A percentile compares a stretch with the other conserved stretches of the same genome.
Conservation (phyloP, 2,888 invertebrate genomes). For the Andrena camellia region DNA sequence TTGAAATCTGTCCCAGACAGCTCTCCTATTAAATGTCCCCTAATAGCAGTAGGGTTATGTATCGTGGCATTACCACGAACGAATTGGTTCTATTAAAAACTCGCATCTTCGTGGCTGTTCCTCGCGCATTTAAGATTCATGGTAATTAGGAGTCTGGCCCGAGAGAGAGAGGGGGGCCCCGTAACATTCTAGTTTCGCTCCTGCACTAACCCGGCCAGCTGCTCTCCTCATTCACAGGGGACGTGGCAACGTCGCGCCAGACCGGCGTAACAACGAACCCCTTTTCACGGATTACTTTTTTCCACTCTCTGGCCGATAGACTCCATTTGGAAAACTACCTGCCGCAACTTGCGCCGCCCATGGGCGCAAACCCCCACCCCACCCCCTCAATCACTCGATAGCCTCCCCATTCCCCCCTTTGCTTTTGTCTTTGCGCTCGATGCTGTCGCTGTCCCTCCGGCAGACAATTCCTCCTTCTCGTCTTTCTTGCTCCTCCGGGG, state of each 20-base stretch:
- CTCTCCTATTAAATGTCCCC: not conserved
- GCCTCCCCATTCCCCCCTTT: conserved; percentile 5
- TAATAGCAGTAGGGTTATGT: not conserved
- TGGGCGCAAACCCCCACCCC: conserved; percentile 49
- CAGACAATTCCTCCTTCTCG: not conserved
- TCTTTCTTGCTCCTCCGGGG: conserved; percentile 14
- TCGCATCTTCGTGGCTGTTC: too few species aligned
- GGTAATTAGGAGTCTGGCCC: not conserved
- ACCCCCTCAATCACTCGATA: conserved; percentile 47
- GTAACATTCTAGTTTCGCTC: conserved; percentile 14
- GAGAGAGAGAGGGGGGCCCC: not conserved
- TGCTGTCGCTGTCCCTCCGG: conserved; percentile 6
- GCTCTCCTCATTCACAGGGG: conserved; percentile 12
- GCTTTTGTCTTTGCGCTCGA: conserved; percentile 20
- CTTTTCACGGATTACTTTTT: conserved; percentile 70
- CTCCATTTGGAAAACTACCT: conserved; percentile 68
- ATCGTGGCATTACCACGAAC: not conserved
- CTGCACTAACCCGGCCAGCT: conserved; percentile 48
- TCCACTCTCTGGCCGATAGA: conserved; percentile 54
- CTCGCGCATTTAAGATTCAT: not conserved
- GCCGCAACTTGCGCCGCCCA: conserved; percentile 59
- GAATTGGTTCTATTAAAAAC: not conserved
- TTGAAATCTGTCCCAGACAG: too few species aligned
- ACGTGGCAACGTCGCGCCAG: conserved; percentile 63
- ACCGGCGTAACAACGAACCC: conserved; percentile 68